phyloP scores from a whole-genome alignment of 2,888 invertebrate genomes.

The Hydropsyche betteni region DNA sequence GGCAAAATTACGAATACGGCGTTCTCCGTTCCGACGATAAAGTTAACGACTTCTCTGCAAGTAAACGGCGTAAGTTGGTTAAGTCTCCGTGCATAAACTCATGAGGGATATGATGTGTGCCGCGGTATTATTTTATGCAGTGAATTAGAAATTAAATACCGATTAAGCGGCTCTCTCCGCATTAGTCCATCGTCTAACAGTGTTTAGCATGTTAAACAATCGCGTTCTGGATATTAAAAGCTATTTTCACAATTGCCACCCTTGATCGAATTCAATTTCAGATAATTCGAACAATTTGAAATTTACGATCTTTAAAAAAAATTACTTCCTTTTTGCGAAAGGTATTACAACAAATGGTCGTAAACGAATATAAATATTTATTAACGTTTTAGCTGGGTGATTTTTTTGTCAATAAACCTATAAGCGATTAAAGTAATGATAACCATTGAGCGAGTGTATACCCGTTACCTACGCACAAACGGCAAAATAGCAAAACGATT shows the following conservation, averaged over 20 bases:
- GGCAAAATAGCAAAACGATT: conserved; percentile 21
- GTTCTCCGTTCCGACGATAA: conserved; percentile 12
- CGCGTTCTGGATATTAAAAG: too few relatives aligned
- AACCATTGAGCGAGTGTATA: conserved; percentile 1
- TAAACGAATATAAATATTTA: too few relatives aligned
- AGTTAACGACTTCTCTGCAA: conserved; percentile 30
- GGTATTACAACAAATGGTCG: too few relatives aligned
- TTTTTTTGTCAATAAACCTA: not conserved
- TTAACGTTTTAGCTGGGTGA: too few relatives aligned
- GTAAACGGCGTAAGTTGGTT: conserved; percentile 23
- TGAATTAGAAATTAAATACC: conserved; percentile 35
- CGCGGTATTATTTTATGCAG: conserved; percentile 20
- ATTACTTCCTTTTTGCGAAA: too few relatives aligned
- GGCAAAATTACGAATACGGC: conserved; percentile 34
- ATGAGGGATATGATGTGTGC: not conserved
- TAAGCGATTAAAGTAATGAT: not conserved
- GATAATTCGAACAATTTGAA: too few relatives aligned
- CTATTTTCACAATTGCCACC: too few relatives aligned
- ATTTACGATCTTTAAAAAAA: too few relatives aligned
- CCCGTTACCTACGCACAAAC: not conserved
- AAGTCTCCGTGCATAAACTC: conserved; percentile 7
- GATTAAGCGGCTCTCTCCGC: conserved; percentile 33
- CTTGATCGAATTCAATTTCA: too few relatives aligned
- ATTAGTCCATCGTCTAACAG: too few relatives aligned
- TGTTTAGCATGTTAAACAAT: too few relatives aligned